Evolutionary conservation across 2,888 invertebrate species (phyloP).

Genomic region (Griposia aprilina): DNA sequence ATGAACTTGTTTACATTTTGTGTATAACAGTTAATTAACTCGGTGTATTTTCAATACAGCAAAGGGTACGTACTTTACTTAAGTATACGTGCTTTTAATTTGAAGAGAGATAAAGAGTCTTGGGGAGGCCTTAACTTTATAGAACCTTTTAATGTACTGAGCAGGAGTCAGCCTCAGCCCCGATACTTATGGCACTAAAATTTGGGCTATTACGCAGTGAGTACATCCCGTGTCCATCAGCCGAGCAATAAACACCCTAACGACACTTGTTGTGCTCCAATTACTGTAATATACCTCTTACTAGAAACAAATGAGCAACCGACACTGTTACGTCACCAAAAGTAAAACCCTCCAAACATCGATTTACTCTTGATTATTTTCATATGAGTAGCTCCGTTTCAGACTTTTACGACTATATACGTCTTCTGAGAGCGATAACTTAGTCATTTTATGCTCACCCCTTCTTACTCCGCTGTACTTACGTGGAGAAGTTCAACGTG

Average conservation of each 20-base stretch:
- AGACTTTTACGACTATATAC: constrained; percentile 87
- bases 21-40: constrained; percentile 51
- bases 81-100: constrained; percentile 15
- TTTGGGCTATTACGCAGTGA: constrained; percentile 45
- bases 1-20: constrained; percentile 49
- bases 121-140: constrained; percentile 2
- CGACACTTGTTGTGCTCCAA: constrained; percentile 70
- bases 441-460: constrained; percentile 90
- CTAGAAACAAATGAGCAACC: constrained; percentile 59
- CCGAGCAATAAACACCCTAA: constrained; percentile 69
- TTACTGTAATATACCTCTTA: constrained; percentile 63
- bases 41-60: constrained; percentile 42
- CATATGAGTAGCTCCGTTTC: constrained; percentile 85
- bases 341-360: constrained; percentile 74
- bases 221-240: constrained; percentile 60
- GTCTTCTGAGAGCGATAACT: constrained; percentile 89
- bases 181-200: constrained; percentile 42
- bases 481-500: constrained; percentile 85
- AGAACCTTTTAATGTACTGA: constrained; percentile 34
- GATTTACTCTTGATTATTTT: constrained; percentile 88
- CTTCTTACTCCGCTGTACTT: constrained; percentile 84
- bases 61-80: neutral
- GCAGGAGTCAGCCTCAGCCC: constrained; percentile 14
- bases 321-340: constrained; percentile 66
- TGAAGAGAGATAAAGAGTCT: constrained; percentile 8